phyloP scores from a whole-genome alignment of 2,888 invertebrate genomes.

The Athalia cordata region DNA sequence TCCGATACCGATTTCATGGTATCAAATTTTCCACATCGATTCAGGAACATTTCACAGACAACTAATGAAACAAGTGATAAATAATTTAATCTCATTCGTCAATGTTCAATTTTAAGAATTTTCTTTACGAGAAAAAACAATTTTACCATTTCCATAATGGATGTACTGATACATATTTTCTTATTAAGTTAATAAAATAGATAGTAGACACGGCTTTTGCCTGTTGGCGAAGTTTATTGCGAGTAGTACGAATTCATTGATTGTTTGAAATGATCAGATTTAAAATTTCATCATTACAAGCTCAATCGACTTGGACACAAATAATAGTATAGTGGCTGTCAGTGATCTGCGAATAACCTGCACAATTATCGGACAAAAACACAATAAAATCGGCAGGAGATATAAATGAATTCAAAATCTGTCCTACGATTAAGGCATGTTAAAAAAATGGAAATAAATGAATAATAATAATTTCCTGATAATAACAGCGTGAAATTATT shows the following conservation, averaged over 20 bases:
- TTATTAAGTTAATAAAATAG: background rate
- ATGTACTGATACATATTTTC: background rate
- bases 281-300: background rate
- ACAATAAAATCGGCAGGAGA: too few species aligned
- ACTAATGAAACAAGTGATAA: conserved; percentile 13
- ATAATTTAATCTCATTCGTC: conserved; percentile 5
- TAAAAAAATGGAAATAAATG: too few species aligned
- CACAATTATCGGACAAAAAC: too few species aligned
- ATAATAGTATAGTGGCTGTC: background rate
- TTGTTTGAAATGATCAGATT: background rate
- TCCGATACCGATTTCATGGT: background rate
- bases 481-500: too few species aligned
- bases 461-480: too few species aligned
- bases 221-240: background rate
- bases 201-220: too few species aligned
- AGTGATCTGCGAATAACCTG: too few species aligned
- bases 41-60: background rate
- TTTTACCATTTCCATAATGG: background rate
- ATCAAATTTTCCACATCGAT: background rate
- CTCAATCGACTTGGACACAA: background rate
- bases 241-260: background rate
- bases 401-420: too few species aligned
- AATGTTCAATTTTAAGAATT: background rate
- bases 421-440: too few species aligned
- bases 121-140: background rate